phyloP scores from a whole-genome alignment of 2,797 vertebrate species.

The Anabacerthia variegaticeps region DNA sequence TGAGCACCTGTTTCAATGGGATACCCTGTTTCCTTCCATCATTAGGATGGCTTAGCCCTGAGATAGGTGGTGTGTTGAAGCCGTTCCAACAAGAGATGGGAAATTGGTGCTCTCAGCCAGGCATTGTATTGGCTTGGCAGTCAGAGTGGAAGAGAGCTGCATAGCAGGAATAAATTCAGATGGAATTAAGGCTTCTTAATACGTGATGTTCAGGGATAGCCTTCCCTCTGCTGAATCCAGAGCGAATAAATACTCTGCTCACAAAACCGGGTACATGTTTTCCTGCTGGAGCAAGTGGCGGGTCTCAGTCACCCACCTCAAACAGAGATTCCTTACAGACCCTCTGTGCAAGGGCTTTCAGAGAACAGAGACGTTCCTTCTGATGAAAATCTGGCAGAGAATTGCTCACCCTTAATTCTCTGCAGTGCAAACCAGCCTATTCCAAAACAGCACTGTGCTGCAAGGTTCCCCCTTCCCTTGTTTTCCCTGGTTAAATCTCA shows the following conservation, averaged over 20 bases:
- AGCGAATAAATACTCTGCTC: not conserved
- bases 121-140: not conserved
- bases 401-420: not conserved
- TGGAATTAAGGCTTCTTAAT: not conserved
- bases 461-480: not conserved
- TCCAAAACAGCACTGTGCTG: not conserved
- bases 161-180: not conserved
- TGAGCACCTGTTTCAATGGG: not conserved
- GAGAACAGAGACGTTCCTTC: not conserved
- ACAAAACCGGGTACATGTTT: not conserved
- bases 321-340: not conserved
- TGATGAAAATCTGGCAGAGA: not conserved
- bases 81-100: not conserved
- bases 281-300: not conserved
- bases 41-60: not conserved
- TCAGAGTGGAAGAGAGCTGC: not conserved
- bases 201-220: not conserved
- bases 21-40: not conserved
- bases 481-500: not conserved
- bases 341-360: not conserved
- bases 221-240: not conserved
- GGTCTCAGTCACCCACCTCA: not conserved
- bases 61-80: not conserved
- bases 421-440: not conserved
- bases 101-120: not conserved